phyloP scores from a whole-genome alignment of 1,140 invertebrate species.

The Drosophila auraria region DNA sequence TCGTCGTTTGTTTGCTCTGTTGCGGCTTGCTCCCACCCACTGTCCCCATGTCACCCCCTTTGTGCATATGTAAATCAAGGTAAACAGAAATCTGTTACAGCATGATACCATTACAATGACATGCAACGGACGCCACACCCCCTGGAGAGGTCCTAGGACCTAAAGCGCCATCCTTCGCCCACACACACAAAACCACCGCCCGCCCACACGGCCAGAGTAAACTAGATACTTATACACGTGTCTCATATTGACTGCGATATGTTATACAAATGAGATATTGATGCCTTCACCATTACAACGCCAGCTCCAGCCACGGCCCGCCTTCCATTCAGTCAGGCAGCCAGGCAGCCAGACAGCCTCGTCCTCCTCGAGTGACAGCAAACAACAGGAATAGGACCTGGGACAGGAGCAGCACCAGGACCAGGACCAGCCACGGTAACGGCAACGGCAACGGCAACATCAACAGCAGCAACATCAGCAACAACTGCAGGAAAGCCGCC shows the following conservation, averaged over 20 bases:
- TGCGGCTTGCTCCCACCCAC: constrained; percentile 44
- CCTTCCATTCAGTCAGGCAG: constrained; percentile 17
- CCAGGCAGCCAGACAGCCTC: constrained; percentile 17
- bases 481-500: constrained; percentile 15
- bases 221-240: constrained; percentile 80
- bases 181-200: constrained; percentile 11
- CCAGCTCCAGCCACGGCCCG: constrained; percentile 18
- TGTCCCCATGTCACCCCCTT: neutral
- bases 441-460: constrained; percentile 9
- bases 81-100: constrained; percentile 80
- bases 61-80: constrained; percentile 78
- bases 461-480: constrained; percentile 25
- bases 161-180: neutral
- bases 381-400: constrained; percentile 31
- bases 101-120: constrained; percentile 80
- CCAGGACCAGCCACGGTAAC: constrained; percentile 15
- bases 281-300: constrained; percentile 63
- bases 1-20: constrained; percentile 54
- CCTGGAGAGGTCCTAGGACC: constrained; percentile 9
- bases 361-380: constrained; percentile 43
- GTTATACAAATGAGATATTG: constrained; percentile 82
- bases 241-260: constrained; percentile 76
- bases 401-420: constrained; percentile 13
- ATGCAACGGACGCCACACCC: constrained; percentile 53
- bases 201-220: constrained; percentile 21